phyloP scores from a whole-genome alignment of 2,888 invertebrate species.

The Bugula neritina region DNA sequence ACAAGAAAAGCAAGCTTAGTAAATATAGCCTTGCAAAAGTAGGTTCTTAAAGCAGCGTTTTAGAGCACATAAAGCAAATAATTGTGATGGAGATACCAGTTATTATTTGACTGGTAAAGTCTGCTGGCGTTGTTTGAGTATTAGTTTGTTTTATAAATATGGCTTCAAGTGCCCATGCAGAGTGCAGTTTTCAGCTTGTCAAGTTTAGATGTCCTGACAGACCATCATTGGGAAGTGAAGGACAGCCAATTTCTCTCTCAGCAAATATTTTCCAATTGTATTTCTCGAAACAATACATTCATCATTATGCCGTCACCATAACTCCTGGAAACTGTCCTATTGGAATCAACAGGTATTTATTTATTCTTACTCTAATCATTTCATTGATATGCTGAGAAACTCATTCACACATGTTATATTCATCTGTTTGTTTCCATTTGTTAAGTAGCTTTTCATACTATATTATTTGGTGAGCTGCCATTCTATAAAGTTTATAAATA shows the following conservation, averaged over 20 bases:
- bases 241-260: constrained; percentile 86
- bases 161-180: neutral
- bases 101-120: neutral
- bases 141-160: too few relatives aligned
- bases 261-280: constrained; percentile 99
- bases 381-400: too few relatives aligned
- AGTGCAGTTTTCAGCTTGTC: constrained; percentile 26
- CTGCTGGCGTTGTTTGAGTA: too few relatives aligned
- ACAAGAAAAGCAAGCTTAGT: too few relatives aligned
- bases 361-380: too few relatives aligned
- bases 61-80: neutral
- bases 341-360: constrained; percentile 66
- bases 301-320: constrained; percentile 98
- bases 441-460: too few relatives aligned
- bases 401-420: too few relatives aligned
- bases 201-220: constrained; percentile 55
- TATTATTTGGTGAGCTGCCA: too few relatives aligned
- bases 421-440: too few relatives aligned
- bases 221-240: constrained; percentile 94
- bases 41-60: too few relatives aligned
- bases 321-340: constrained; percentile 99
- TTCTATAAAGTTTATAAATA: too few relatives aligned
- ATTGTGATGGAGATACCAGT: neutral
- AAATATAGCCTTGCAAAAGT: neutral
- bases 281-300: constrained; percentile 93